Evolutionary conservation across 2,888 invertebrate species (phyloP).

Genomic region (Eurytoma californica): DNA sequence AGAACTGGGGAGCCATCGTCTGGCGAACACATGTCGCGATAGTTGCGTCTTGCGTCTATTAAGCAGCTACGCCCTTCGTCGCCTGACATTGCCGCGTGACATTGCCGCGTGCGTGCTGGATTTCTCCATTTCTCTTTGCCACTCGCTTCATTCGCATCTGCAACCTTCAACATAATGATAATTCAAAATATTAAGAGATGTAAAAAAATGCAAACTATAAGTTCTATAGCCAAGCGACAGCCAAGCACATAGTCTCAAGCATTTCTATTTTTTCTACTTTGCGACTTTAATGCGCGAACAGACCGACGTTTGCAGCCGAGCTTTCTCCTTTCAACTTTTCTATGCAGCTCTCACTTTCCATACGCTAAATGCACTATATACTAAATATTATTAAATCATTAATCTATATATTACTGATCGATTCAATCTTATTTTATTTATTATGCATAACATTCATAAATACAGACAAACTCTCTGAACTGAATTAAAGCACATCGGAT

Average conservation of each 20-base stretch:
- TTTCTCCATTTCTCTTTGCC: slow-evolving; percentile 7
- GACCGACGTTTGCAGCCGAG: neutral
- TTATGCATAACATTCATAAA: too few relatives aligned
- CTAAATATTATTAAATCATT: too few relatives aligned
- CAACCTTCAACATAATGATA: too few relatives aligned
- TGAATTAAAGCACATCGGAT: too few relatives aligned
- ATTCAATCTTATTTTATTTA: too few relatives aligned
- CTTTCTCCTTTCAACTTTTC: neutral
- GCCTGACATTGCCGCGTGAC: slow-evolving; percentile 58
- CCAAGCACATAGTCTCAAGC: neutral
- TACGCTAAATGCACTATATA: neutral
- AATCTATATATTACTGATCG: too few relatives aligned
- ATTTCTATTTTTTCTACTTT: neutral
- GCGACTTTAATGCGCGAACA: slow-evolving; percentile 12
- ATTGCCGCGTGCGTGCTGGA: neutral
- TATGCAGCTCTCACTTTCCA: neutral
- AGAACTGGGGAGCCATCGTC: slow-evolving; percentile 60
- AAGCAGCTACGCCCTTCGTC: slow-evolving; percentile 66
- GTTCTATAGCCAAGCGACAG: too few relatives aligned
- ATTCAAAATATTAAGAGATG: too few relatives aligned
- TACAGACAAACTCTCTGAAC: too few relatives aligned
- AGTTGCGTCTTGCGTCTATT: slow-evolving; percentile 58
- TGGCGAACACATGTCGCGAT: slow-evolving; percentile 69
- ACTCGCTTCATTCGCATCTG: neutral
- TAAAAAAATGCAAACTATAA: too few relatives aligned